Percentiles rank a stretch among this genome's conserved stretches.
These are phyloP conservation scores for Diorhabda sublineata DNA, from an alignment of 1,140 invertebrate species.

Conservation along the genomic window DNA sequence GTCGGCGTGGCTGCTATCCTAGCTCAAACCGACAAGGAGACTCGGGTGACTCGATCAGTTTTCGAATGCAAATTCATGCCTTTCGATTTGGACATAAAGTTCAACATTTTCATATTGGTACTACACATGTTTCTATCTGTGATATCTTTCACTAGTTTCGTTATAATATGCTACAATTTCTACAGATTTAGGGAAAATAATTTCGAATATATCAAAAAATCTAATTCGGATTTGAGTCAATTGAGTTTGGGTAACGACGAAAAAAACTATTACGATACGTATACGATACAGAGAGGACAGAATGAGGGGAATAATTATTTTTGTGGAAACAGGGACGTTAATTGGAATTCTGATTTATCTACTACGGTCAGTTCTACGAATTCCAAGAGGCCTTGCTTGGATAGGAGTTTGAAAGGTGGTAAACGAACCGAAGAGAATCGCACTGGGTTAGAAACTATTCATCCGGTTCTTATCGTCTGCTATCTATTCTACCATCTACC, in stretches of 20 bases:
- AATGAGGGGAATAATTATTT: slow-evolving; percentile 21
- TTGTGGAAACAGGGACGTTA: slow-evolving; percentile 18
- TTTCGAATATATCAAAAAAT: slow-evolving; percentile 44
- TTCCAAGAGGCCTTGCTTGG: slow-evolving; percentile 44
- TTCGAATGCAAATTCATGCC: slow-evolving; percentile 48
- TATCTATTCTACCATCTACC: slow-evolving; percentile 56
- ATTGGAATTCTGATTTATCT: slow-evolving; percentile 43
- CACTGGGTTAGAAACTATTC: slow-evolving; percentile 50
- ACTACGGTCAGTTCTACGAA: slow-evolving; percentile 50
- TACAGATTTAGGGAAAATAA: slow-evolving; percentile 32
- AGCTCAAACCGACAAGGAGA: slow-evolving; percentile 37
- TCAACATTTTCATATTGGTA: slow-evolving; percentile 51
- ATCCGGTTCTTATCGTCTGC: slow-evolving; percentile 50
- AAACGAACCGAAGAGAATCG: slow-evolving; percentile 34
- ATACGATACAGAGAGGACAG: slow-evolving; percentile 35
- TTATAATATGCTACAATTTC: slow-evolving; percentile 38
- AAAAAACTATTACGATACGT: slow-evolving; percentile 42
- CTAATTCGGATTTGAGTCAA: slow-evolving; percentile 41
- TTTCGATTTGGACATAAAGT: slow-evolving; percentile 49
- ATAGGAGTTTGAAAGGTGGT: slow-evolving; percentile 25
- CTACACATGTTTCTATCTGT: slow-evolving; percentile 49
- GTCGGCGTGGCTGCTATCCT: slow-evolving; percentile 50
- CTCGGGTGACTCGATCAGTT: slow-evolving; percentile 17
- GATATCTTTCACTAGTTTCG: slow-evolving; percentile 41
- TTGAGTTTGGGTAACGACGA: slow-evolving; percentile 34